Percentiles rank a stretch among this genome's conserved stretches.
These are phyloP conservation scores for Zaprionus bogoriensis DNA, from an alignment of 2,888 invertebrate genomes.

Conservation along the genomic window DNA sequence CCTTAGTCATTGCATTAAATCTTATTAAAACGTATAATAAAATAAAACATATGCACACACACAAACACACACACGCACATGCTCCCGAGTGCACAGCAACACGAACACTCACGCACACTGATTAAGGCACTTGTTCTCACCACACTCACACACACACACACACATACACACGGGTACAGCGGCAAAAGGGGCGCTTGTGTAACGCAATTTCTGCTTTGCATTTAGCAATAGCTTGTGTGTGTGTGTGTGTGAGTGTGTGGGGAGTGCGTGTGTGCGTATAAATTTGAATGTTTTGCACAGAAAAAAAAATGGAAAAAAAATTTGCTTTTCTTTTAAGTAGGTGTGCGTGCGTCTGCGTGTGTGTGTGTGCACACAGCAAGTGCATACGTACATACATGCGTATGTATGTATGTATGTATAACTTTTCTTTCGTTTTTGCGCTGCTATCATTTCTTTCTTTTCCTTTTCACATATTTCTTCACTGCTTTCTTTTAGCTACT, in stretches of 20 bases:
- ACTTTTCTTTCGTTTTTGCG: slow-evolving; percentile 53
- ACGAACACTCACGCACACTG: slow-evolving; percentile 35
- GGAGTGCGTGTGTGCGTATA: slow-evolving; percentile 13
- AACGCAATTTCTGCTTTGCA: slow-evolving; percentile 65
- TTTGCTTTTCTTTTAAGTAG: slow-evolving; percentile 35
- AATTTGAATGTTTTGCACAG: slow-evolving; percentile 39
- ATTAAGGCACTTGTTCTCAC: slow-evolving; percentile 56
- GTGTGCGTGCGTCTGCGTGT: slow-evolving; percentile 6
- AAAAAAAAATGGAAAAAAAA: slow-evolving; percentile 11
- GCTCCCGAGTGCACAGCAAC: slow-evolving; percentile 34
- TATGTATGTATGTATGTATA: slow-evolving; percentile 37
- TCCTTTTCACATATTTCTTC: slow-evolving; percentile 57
- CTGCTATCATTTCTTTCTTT: slow-evolving; percentile 63
- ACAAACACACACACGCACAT: slow-evolving; percentile 11
- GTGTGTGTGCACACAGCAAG: slow-evolving; percentile 4
- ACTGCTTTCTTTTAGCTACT: slow-evolving; percentile 67
- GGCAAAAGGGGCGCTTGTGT: slow-evolving; percentile 63
- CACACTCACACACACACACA: slow-evolving; percentile 24
- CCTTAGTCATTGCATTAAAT: slow-evolving; percentile 5
- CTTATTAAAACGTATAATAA: slow-evolving; percentile 12
- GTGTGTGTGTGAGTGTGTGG: not conserved
- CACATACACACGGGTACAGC: slow-evolving; percentile 21
- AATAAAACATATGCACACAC: slow-evolving; percentile 24
- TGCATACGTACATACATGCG: slow-evolving; percentile 13
- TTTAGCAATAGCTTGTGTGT: slow-evolving; percentile 17